Base-by-base conservation (phyloP, 2,888 invertebrate genomes). In the Parnassius orleans region DNA sequence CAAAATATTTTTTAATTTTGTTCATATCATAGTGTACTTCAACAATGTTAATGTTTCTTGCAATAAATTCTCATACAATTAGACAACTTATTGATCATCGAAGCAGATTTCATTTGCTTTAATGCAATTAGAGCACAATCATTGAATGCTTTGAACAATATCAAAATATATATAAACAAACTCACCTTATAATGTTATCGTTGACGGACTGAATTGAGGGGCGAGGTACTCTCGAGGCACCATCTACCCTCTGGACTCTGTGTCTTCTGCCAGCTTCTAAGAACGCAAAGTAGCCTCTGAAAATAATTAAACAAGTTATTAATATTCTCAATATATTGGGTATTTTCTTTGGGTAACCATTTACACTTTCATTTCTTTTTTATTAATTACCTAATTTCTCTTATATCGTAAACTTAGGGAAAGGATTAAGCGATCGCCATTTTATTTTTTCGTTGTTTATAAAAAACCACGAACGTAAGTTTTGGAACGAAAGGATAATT, bases 281-380 rank as follows among this genome's bases (percentile, higher is more conserved):
- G 87, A 98, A 98, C 10, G 98, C 97, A 87, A 97, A 97, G 86
- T 97, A 96, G 14, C 97, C 97, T 69, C 97, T 94, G 87, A 15
- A 52, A 56, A 46, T 3, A 10, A 10, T 43, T 43, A 43, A 43
- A 43, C 43, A 43, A 43, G 11, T 11, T 43, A 43, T 33, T 33
- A 33, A 7, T 33, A 7, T 7, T 33, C 33, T 7, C 33, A 33
- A 43, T 43, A 11, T 43, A 43, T 10, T 10, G 43, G 5, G 10
- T 3, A 33, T 33, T 33, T 33, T 33, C 5, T 33, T 33, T 7
- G 0, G 7, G 33, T 33, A 33, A 7, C 5, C 33, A 33, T 33
- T 33, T 33, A 33, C 33, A 7, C 33, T 33, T 33, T 33, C 33
- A 33, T 33, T 33, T 33, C 5, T 33, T 33, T 33, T 7, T 33